phyloP scores from a whole-genome alignment of 64 coral and sea anemone genomes.

The Montipora capricornis region DNA sequence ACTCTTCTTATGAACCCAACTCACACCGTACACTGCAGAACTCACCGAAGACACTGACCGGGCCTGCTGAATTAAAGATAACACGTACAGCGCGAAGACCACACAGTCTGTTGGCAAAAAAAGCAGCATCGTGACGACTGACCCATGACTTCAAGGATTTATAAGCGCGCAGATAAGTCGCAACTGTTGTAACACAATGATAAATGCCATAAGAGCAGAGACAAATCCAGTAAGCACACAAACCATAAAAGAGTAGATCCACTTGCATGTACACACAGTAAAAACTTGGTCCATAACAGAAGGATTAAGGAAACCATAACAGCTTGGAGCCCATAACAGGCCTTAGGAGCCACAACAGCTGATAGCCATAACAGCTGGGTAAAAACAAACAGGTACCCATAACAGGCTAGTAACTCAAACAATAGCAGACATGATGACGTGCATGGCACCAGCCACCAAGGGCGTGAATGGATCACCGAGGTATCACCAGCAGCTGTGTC shows the following conservation, averaged over 20 bases:
- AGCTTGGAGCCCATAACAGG: conserved; percentile 23
- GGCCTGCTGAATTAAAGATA: background rate
- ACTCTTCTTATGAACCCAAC: conserved; percentile 54
- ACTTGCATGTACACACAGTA: too few species aligned
- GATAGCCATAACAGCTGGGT: background rate
- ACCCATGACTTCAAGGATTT: conserved; percentile 39
- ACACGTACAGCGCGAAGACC: conserved; percentile 26
- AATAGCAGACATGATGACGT: background rate
- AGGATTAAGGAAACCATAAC: background rate
- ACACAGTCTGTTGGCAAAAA: conserved; percentile 34
- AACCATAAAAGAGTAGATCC: background rate
- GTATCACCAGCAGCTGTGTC: background rate
- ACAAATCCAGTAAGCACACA: background rate
- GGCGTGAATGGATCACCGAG: background rate
- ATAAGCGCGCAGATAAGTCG: background rate
- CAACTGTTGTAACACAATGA: conserved; percentile 5
- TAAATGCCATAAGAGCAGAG: conserved; percentile 9
- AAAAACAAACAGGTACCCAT: background rate
- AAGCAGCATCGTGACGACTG: background rate
- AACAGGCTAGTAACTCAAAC: background rate
- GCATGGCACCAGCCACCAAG: too few species aligned
- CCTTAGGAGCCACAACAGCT: background rate
- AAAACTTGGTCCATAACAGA: too few species aligned
- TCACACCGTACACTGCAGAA: conserved; percentile 35
- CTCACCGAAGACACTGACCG: conserved; percentile 47